Conservation (phyloP, 2,113 vertebrate species). For the Caranx melampygus region DNA sequence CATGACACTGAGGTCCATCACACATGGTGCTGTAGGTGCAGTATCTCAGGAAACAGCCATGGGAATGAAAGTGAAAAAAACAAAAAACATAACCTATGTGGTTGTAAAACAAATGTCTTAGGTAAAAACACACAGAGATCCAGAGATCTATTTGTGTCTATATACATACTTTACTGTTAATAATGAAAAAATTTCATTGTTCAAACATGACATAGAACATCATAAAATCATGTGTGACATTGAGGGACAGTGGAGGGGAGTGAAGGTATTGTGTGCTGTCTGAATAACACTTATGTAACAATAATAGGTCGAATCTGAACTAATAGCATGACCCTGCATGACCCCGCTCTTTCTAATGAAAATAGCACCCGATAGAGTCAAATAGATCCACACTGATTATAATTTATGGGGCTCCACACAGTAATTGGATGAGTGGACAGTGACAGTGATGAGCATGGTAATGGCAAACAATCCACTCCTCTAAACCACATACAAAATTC, state of each 20-base stretch:
- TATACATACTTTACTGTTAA: neutral
- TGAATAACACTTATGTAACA: neutral
- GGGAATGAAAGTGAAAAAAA: too few species aligned
- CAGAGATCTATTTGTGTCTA: neutral
- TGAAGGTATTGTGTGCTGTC: neutral
- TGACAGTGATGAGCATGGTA: slow-evolving; percentile 15
- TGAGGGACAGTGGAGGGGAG: neutral
- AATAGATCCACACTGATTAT: slow-evolving; percentile 21
- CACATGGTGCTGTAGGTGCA: too few species aligned
- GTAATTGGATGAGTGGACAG: slow-evolving; percentile 46
- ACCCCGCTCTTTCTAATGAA: slow-evolving; percentile 31
- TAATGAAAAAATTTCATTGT: neutral
- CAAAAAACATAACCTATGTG: too few species aligned
- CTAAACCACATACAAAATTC: neutral
- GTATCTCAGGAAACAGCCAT: too few species aligned
- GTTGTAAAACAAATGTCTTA: too few species aligned
- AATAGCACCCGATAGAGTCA: slow-evolving; percentile 32
- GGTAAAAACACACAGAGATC: neutral
- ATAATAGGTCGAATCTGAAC: neutral
- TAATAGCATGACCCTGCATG: slow-evolving; percentile 10
- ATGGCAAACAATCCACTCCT: slow-evolving; percentile 13
- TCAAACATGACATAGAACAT: neutral
- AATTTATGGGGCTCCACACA: slow-evolving; percentile 15
- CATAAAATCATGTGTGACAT: neutral
- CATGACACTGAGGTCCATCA: too few species aligned